Evolutionary conservation across 2,888 invertebrate genomes (phyloP), one percentile per base, ranked within the genome.

Genomic region (Acleris cristana): DNA sequence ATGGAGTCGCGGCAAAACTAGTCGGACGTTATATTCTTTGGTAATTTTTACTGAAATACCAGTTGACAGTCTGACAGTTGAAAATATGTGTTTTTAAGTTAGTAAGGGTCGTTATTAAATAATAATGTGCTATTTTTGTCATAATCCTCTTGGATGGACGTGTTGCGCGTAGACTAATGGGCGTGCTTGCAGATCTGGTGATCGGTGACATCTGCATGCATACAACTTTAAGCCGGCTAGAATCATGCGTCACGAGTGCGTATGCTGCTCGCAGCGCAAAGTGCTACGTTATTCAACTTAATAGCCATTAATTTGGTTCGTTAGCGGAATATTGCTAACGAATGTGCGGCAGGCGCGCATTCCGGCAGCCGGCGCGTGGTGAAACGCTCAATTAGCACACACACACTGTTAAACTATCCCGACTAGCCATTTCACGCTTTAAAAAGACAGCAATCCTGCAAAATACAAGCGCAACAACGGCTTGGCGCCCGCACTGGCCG

Each of bases 271-370:
- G 82, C 78, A 79, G 82, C 81, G 85, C 81, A 85, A 89, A 89
- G 89, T 90, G 88, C 87, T 87, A 82, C 86, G 89, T 91, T 89
- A 90, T 90, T 90, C 88, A 88, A 89, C 83, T 89, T 89, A 90
- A 91, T 88, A 89, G 88, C 90, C 89, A 90, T 91, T 90, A 91
- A 90, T 89, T 89, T 85, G 89, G 90, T 92, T 92, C 91, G 92
- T 91, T 92, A 92, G 90, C 81, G 87, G 89, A 89, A 91, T 90
- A 92, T 90, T 88, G 90, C 90, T 90, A 90, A 92, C 90, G 91
- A 91, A 88, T 89, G 89, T 88, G 87, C 81, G 86, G 82, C 83
- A 77, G 82, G 76, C 83, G 84, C 84, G 86, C 82, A 79, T 84
- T 84, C 81, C 83, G 78, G 73, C 76, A 74, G 79, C 78, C 77